These are phyloP conservation scores for Diloba caeruleocephala DNA, from an alignment of 2,888 invertebrate genomes.

Conservation along the genomic window DNA sequence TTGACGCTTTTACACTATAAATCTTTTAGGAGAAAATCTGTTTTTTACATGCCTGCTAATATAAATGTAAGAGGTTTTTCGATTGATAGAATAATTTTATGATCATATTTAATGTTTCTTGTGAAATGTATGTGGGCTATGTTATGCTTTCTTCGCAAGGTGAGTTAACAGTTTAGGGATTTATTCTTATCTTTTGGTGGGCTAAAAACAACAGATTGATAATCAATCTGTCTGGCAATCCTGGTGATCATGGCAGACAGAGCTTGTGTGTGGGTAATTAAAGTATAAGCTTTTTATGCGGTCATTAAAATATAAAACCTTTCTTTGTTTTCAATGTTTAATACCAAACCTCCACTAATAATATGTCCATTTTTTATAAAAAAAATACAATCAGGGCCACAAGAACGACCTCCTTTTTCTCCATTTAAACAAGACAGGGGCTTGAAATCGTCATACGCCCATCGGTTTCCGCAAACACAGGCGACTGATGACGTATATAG, in stretches of 20 bases:
- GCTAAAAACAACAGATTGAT: no score
- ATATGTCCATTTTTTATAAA: neutral
- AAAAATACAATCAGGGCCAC: conserved; percentile 1
- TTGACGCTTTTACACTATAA: conserved; percentile 27
- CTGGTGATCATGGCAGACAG: no score
- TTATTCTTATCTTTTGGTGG: no score
- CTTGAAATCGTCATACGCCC: conserved; percentile 75
- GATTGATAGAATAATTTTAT: neutral
- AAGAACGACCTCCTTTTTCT: neutral
- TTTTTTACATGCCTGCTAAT: conserved; percentile 4
- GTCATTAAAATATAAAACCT: neutral
- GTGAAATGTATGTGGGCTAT: no score
- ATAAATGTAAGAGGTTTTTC: neutral
- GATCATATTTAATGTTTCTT: no score
- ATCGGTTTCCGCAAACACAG: conserved; percentile 72
- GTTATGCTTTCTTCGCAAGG: no score
- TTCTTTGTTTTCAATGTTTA: neutral
- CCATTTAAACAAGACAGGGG: conserved; percentile 66
- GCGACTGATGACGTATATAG: conserved; percentile 70
- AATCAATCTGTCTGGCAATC: no score
- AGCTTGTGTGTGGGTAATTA: no score
- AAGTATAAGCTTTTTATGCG: no score
- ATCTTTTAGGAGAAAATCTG: conserved; percentile 22
- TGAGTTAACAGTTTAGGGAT: no score
- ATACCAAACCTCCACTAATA: neutral